Conservation (phyloP, 2,113 vertebrate genomes). For the Dipodomys spectabilis region DNA sequence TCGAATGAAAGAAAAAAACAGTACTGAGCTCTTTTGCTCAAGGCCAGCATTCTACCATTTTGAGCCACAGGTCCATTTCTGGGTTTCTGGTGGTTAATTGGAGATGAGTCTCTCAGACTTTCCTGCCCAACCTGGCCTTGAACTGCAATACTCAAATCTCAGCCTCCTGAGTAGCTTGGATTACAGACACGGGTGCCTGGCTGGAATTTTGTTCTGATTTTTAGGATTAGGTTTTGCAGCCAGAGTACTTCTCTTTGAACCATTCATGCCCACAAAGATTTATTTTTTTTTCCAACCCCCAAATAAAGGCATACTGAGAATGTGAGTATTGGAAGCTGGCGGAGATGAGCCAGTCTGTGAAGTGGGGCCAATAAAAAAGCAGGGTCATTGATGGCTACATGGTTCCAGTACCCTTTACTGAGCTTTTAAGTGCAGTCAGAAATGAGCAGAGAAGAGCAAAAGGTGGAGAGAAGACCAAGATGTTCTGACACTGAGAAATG, state of each 20-base stretch:
- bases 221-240: not conserved
- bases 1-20: too few relatives aligned
- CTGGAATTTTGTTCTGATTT: not conserved
- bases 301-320: not conserved
- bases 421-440: not conserved
- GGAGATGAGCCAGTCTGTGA: not conserved
- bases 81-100: too few relatives aligned
- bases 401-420: not conserved
- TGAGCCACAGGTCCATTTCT: too few relatives aligned
- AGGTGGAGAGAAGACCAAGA: too few relatives aligned
- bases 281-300: not conserved
- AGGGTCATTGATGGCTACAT: fast-evolving
- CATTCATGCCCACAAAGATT: not conserved
- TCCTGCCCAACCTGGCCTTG: too few relatives aligned
- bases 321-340: not conserved
- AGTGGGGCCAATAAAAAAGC: not conserved
- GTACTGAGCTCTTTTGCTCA: too few relatives aligned
- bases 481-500: too few relatives aligned
- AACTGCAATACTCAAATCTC: too few relatives aligned
- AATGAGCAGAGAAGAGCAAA: not conserved
- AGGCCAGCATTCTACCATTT: too few relatives aligned
- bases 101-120: too few relatives aligned
- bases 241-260: not conserved
- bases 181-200: too few relatives aligned
- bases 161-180: too few relatives aligned